Evolutionary conservation across 2,888 invertebrate genomes (phyloP).

Genomic region (Iphiclides podalirius): DNA sequence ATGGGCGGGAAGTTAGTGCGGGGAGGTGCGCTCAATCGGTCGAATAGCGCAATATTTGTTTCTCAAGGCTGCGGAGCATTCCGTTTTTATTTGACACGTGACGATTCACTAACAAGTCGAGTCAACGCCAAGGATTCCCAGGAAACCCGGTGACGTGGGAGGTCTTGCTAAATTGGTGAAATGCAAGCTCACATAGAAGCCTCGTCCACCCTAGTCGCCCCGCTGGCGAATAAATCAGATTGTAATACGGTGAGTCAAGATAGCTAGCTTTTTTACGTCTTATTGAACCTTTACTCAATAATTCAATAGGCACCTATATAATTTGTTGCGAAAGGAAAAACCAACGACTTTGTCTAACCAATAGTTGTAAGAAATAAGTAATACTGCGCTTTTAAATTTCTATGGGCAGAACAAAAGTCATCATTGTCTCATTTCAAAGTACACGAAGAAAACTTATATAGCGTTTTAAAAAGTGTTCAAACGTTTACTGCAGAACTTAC

Average conservation of each 20-base stretch:
- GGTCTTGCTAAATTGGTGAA: conserved; percentile 48
- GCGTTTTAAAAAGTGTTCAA: neutral
- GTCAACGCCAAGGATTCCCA: conserved; percentile 28
- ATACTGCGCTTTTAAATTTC: too few species aligned
- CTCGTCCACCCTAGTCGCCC: conserved; percentile 63
- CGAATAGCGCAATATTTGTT: conserved; percentile 74
- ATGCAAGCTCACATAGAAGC: conserved; percentile 45
- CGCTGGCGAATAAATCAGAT: conserved; percentile 72
- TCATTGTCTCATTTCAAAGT: too few species aligned
- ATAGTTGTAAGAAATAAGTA: too few species aligned
- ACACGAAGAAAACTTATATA: too few species aligned
- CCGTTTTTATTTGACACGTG: conserved; percentile 52
- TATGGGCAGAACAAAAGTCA: too few species aligned
- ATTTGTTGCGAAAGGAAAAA: conserved; percentile 17
- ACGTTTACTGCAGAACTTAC: too few species aligned
- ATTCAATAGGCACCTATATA: conserved; percentile 21
- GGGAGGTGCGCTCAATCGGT: conserved; percentile 73
- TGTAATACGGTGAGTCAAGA: conserved; percentile 69
- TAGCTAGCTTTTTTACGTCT: conserved; percentile 66
- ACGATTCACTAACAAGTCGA: conserved; percentile 39
- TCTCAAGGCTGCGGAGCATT: conserved; percentile 66
- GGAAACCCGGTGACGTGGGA: conserved; percentile 32
- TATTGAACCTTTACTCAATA: conserved; percentile 58
- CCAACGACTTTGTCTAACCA: neutral
- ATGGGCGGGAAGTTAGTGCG: conserved; percentile 77